These are phyloP conservation scores for Macrocentrus cingulum DNA, from an alignment of 1,140 invertebrate species.

Conservation along the genomic window DNA sequence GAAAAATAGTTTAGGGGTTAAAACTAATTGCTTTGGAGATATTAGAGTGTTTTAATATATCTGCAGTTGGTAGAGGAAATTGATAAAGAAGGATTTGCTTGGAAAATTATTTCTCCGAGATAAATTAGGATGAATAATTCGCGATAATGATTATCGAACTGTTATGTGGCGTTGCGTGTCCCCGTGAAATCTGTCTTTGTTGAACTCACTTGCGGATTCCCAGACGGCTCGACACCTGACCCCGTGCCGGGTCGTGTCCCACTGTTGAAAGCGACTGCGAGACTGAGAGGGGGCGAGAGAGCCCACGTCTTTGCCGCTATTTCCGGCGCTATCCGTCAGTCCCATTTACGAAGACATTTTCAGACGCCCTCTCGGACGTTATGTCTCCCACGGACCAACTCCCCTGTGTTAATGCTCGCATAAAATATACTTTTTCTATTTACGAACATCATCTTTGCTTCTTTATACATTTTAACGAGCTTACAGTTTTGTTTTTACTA, in stretches of 20 bases:
- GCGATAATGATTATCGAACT: not conserved
- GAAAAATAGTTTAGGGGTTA: too few relatives aligned
- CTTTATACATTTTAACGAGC: constrained; percentile 6
- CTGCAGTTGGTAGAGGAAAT: too few relatives aligned
- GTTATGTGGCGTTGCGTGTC: constrained; percentile 4
- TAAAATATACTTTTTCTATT: constrained; percentile 58
- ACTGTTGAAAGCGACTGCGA: too few relatives aligned
- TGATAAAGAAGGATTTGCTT: not conserved
- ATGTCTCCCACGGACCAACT: constrained; percentile 52
- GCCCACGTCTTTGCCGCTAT: constrained; percentile 46
- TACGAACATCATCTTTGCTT: constrained; percentile 33
- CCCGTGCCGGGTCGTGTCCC: constrained; percentile 30
- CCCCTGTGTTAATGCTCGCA: constrained; percentile 48
- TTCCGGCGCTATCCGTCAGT: constrained; percentile 57
- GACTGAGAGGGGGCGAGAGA: too few relatives aligned
- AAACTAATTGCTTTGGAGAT: too few relatives aligned
- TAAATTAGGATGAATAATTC: too few relatives aligned
- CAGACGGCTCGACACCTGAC: constrained; percentile 47
- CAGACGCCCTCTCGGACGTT: constrained; percentile 45
- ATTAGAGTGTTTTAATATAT: too few relatives aligned
- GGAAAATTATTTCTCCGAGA: too few relatives aligned
- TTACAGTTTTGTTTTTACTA: too few relatives aligned
- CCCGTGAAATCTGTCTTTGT: constrained; percentile 13
- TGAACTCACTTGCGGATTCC: constrained; percentile 18
- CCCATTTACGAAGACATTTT: constrained; percentile 50